Evolutionary conservation across 2,113 vertebrate genomes (phyloP).

Genomic region (Etheostoma cragini): DNA sequence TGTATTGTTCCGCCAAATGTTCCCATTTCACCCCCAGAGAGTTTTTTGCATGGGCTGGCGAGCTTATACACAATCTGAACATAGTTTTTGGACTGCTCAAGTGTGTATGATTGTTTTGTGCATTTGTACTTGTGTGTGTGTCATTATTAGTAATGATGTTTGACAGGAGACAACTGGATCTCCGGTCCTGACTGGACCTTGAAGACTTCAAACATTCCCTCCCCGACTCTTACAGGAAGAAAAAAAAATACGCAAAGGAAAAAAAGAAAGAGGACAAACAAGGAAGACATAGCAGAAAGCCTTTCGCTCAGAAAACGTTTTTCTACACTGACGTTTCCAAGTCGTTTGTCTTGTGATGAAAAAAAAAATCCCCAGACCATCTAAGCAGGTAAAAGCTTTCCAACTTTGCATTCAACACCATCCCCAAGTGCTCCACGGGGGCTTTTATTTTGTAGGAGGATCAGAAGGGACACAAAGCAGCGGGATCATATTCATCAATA

Average conservation of each 20-base stretch:
- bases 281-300: neutral
- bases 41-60: constrained; percentile 18
- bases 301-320: neutral
- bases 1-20: constrained; percentile 62
- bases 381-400: neutral
- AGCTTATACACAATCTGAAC: neutral
- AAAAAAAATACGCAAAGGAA: neutral
- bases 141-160: constrained; percentile 52
- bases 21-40: constrained; percentile 44
- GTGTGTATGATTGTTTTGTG: neutral
- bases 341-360: neutral
- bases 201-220: neutral
- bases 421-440: neutral
- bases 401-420: neutral
- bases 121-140: constrained; percentile 12
- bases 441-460: constrained; percentile 42
- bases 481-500: constrained; percentile 40
- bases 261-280: neutral
- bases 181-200: constrained; percentile 12
- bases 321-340: neutral
- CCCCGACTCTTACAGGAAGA: neutral
- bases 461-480: constrained; percentile 11
- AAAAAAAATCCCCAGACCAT: neutral
- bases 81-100: neutral
- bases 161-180: constrained; percentile 52